phyloP scores from a whole-genome alignment of 2,797 vertebrate genomes.

The Pachyuromys duprasi region DNA sequence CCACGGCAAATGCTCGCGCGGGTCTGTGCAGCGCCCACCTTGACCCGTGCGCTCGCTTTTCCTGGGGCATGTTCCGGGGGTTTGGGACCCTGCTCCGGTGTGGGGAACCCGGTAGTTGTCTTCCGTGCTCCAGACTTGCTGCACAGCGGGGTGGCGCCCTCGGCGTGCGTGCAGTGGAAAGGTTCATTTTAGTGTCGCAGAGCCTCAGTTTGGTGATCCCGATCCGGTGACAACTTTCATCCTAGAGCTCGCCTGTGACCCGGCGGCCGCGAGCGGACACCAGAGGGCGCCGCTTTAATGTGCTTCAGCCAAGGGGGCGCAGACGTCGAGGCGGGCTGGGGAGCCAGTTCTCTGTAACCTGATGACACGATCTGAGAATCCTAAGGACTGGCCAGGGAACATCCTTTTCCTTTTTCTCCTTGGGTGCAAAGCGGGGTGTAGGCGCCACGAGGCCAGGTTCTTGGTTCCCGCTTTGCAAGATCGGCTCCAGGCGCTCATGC shows the following conservation, averaged over 20 bases:
- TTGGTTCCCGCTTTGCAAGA: background rate
- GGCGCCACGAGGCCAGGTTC: background rate
- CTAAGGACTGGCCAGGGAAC: background rate
- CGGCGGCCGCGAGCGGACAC: constrained; percentile 84
- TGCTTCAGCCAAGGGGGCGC: constrained; percentile 73
- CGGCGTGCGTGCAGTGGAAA: background rate
- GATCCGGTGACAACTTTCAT: background rate
- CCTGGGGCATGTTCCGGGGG: background rate
- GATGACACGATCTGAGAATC: background rate
- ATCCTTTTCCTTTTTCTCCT: background rate
- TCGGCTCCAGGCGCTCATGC: background rate
- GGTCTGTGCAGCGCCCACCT: background rate
- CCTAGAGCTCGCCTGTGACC: constrained; percentile 56
- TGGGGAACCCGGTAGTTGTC: background rate
- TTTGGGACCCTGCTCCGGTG: background rate
- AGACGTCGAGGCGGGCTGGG: background rate
- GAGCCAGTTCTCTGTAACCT: background rate
- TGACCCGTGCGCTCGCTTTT: background rate
- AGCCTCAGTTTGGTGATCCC: background rate
- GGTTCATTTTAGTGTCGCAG: background rate
- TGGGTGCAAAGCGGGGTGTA: background rate
- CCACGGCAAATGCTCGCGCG: too few species aligned
- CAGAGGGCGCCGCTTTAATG: constrained; percentile 90
- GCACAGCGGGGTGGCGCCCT: background rate
- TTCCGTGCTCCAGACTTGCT: background rate